Base-by-base conservation (phyloP, 2,113 vertebrate genomes). In the Danionella cerebrum region DNA sequence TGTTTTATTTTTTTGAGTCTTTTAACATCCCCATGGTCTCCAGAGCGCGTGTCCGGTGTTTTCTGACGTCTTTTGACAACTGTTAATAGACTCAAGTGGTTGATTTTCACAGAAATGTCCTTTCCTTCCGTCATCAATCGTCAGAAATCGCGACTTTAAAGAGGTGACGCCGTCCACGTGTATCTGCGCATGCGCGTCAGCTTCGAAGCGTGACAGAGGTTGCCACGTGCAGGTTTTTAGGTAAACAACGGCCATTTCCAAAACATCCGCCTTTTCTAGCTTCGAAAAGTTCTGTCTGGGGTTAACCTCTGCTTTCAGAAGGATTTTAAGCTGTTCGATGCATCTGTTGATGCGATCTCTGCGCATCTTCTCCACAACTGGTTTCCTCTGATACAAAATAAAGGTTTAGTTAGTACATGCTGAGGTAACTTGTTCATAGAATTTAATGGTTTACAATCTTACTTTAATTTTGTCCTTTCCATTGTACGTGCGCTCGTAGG, bases 281-380 rank as follows among this genome's bases (percentile, higher is more conserved):
- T 87, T 85, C 38, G 83, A 82, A 57, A 78, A 79, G 33, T 84
- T 80, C 57, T 84, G 84, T 57, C 78, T 78, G 1, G 79, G 59
- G 44, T 83, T 79, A 19, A 91, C 80, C 29, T 87, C 79, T 18
- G 79, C 76, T 65, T 85, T 78, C 36, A 90, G 80, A 1, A 88
- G 74, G 67, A 77, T 12, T 42, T 91, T 93, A 12, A 94, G 83
- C 72, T 91, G 89, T 62, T 91, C 90, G 1, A 93, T 92, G 85
- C 92, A 91, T 84, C 78, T 90, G 80, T 94, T 92, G 69, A 93
- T 94, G 33, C 91, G 83, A 69, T 92, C 91, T 0, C 92, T 83
- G 35, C 87, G 87, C 87, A 88, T 88, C 65, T 91, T 91, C 75
- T 92, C 84, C 39, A 91, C 87, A 35, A 83, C 83, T 0, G 91